Evolutionary conservation across 2,113 vertebrate genomes (phyloP).

Genomic region (Erpornis zantholeuca): DNA sequence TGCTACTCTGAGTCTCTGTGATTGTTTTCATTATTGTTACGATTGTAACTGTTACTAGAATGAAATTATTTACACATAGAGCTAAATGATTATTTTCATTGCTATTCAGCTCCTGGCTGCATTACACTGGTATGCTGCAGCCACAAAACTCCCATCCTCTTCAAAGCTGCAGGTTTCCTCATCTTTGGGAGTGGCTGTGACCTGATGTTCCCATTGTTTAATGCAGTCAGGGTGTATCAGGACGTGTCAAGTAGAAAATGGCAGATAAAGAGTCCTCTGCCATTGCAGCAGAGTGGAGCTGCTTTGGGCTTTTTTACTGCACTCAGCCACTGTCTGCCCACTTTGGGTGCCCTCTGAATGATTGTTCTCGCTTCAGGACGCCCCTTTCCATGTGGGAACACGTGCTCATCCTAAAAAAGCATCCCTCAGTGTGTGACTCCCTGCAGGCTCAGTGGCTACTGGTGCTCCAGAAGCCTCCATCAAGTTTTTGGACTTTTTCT

Average conservation of each 20-base stretch:
- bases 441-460: rapidly evolving
- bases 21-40: conserved; percentile 65
- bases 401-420: not conserved
- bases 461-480: not conserved
- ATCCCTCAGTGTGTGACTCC: not conserved
- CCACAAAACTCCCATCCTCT: not conserved
- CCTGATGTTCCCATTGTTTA: not conserved
- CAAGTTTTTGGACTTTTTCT: not conserved
- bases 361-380: not conserved
- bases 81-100: conserved; percentile 60
- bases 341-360: not conserved
- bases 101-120: conserved; percentile 35
- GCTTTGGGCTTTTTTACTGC: not conserved
- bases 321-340: not conserved
- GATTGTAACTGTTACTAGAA: conserved; percentile 56
- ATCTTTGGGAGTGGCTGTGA: not conserved
- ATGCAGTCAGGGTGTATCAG: not conserved
- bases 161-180: not conserved
- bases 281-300: not conserved
- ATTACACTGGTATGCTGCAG: not conserved
- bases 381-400: not conserved
- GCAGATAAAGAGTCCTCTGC: not conserved
- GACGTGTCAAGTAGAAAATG: not conserved
- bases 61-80: conserved; percentile 65
- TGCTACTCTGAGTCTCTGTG: conserved; percentile 46